phyloP scores from a whole-genome alignment of 2,888 invertebrate species.

The Philereme transversata region DNA sequence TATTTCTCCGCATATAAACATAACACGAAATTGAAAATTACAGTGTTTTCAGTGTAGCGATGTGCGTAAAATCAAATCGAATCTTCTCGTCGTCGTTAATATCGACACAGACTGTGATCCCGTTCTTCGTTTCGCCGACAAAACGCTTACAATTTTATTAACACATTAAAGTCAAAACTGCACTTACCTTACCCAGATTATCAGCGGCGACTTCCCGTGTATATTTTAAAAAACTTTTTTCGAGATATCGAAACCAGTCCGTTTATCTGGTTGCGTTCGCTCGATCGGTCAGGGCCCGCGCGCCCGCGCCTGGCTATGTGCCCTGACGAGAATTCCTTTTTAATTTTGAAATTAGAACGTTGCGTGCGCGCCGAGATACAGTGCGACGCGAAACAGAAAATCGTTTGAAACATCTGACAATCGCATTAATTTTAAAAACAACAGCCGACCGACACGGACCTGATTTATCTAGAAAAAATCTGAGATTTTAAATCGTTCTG shows the following conservation, averaged over 20 bases:
- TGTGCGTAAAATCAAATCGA: slow-evolving; percentile 32
- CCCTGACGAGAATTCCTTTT: slow-evolving; percentile 61
- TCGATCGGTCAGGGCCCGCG: slow-evolving; percentile 33
- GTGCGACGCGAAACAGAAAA: slow-evolving; percentile 41
- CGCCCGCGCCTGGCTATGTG: slow-evolving; percentile 38
- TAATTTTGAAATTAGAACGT: slow-evolving; percentile 64
- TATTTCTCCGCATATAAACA: slow-evolving; percentile 25
- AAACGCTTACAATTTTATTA: slow-evolving; percentile 82
- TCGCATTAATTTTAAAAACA: slow-evolving; percentile 22
- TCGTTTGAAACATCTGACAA: slow-evolving; percentile 35
- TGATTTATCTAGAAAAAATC: slow-evolving; percentile 37
- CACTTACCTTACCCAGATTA: slow-evolving; percentile 79
- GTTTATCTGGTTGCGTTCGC: slow-evolving; percentile 68
- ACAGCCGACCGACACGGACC: slow-evolving; percentile 21
- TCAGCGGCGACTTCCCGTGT: slow-evolving; percentile 77
- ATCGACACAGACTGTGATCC: slow-evolving; percentile 56
- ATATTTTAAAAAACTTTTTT: slow-evolving; percentile 65
- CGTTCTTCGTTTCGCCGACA: slow-evolving; percentile 65
- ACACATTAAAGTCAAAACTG: slow-evolving; percentile 83
- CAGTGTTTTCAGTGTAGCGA: slow-evolving; percentile 25
- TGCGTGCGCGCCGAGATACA: slow-evolving; percentile 46
- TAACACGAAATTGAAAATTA: slow-evolving; percentile 6
- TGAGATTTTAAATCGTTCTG: slow-evolving; percentile 38
- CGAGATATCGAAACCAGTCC: slow-evolving; percentile 77
- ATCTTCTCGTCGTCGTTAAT: slow-evolving; percentile 45